Evolutionary conservation across 2,888 invertebrate species (phyloP), one percentile per base, ranked within the genome.

Genomic region (Harmothoe impar): DNA sequence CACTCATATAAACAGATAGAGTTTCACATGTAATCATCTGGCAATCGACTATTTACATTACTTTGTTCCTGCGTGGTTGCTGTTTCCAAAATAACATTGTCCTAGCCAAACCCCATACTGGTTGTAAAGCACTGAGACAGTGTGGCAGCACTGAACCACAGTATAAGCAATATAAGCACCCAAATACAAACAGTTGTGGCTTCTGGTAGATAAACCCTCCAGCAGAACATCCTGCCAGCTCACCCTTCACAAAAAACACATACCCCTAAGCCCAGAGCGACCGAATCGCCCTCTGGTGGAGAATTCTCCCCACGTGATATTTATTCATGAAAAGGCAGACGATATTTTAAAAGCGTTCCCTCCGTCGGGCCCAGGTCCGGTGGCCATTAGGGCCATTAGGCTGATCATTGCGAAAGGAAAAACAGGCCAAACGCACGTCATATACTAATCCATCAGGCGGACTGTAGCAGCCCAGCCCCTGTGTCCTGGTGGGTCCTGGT

Each of bases 301-400:
- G 43, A 43, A 43, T 3, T 43, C 43, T 43, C 5, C 43, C 43
- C 43, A 29, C 72, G 72, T 29, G 72, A 72, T 29, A 25, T 72
- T 72, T 72, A 72, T 72, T 25, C 72, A 25, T 72, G 72, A 29
- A 25, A 29, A 72, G 72, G 15, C 62, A 15, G 62, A 1, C 62
- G 62, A 72, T 29, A 29, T 72, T 72, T 72, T 72, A 72, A 72
- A 72, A 72, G 12, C 29, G 5, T 72, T 17, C 72, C 72, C 29
- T 1, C 31, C 29, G 25, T 72, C 25, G 31, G 72, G 29, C 15
- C 29, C 31, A 29, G 72, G 72, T 25, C 72, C 72, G 31, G 72
- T 25, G 72, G 72, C 29, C 72, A 72, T 72, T 72, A 72, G 31
- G 25, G 31, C 72, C 72, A 72, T 72, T 72, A 72, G 31, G 25